Base-by-base conservation (phyloP, 2,113 vertebrate species). In the Phalacrocorax brasilianus region DNA sequence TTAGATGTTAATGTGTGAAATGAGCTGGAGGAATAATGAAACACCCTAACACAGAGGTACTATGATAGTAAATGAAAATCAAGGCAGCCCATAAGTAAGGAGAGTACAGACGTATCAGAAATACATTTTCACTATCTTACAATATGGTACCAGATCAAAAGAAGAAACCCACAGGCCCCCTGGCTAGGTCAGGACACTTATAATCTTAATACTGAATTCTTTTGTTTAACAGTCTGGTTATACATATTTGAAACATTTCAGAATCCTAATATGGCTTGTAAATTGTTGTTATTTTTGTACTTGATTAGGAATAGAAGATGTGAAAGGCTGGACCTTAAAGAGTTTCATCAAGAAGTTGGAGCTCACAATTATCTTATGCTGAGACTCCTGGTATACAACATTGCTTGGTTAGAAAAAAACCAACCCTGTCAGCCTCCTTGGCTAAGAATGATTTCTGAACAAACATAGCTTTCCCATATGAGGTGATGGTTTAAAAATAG, bases 401-500 rank as follows among this genome's bases (percentile, higher is more conserved):
- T 16, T 38, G 35, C 27, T 61, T 82, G 32, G 40, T 53, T 58
- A 82, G 74, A 12, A 70, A 55, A 85, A 72, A 80, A 56, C 74
- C 59, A 66, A 68, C 6, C 15, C 23, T 22, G 4, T 67, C 59
- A 84, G 20, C 62, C 24, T 85, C 22, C 38, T 66, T 86, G 68
- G 35, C 35, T 92, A 88, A 77, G 42, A 93, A 44, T 15, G 9
- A 81, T 87, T 95, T 89, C 62, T 85, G 84, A 81, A 47, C 56
- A 95, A 95, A 63, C 52, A 80, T 17, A 91, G 23, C 33, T 90
- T 94, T 88, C 40, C 72, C 79, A 66, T 74, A 84, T 75, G 76
- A 94, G 72, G 56, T 65, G 35, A 58, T 91, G 23, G 23, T 71
- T 92, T 94, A 91, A 96, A 97, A 94, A 90, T n/a, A 96, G 62